These are phyloP conservation scores for Squalus acanthias DNA, from an alignment of 2,797 vertebrate genomes.

Conservation along the genomic window DNA sequence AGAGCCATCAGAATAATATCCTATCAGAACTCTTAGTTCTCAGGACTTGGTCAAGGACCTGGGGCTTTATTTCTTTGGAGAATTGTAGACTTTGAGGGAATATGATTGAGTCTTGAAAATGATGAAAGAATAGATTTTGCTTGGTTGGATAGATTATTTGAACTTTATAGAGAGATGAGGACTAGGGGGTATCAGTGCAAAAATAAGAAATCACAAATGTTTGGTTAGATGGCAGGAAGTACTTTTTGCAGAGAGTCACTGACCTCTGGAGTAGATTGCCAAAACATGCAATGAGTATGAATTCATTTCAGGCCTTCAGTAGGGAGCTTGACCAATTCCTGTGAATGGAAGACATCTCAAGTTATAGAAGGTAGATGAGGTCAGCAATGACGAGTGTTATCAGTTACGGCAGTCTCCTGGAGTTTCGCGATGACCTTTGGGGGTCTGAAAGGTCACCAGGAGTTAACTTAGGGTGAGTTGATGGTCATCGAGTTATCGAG, in stretches of 20 bases:
- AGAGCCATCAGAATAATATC: background rate
- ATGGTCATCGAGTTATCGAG: too few species aligned
- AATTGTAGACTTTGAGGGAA: too few species aligned
- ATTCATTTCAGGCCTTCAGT: background rate
- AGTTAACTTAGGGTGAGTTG: background rate
- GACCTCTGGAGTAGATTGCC: background rate
- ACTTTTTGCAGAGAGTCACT: background rate
- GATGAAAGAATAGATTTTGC: background rate
- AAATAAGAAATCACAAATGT: background rate
- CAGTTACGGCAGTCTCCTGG: background rate
- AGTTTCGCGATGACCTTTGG: background rate
- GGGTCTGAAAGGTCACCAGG: background rate
- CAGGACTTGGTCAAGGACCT: background rate
- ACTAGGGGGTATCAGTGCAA: background rate
- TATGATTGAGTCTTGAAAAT: background rate
- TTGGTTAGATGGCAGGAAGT: background rate
- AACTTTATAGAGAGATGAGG: background rate
- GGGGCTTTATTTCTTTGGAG: background rate
- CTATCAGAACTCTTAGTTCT: background rate
- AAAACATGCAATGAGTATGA: background rate
- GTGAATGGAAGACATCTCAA: background rate
- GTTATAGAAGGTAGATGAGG: background rate
- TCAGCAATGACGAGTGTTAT: background rate
- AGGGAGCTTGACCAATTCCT: background rate
- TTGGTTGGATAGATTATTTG: background rate